Evolutionary conservation across 2,888 invertebrate species (phyloP).

Genomic region (Thymelicus lineola): DNA sequence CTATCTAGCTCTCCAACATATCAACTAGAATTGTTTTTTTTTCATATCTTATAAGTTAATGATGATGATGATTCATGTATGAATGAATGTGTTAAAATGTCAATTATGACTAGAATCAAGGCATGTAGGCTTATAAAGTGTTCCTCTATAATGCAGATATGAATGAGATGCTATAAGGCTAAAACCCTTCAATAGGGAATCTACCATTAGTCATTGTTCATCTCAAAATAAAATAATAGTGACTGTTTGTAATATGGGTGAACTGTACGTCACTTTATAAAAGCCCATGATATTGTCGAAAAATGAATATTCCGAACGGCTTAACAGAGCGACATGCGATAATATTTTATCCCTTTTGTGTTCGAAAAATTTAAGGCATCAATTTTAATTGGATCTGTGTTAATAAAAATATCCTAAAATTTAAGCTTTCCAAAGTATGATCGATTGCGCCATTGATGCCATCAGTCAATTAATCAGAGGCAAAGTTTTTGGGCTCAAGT

Average conservation of each 20-base stretch:
- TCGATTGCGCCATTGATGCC: slow-evolving; percentile 33
- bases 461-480: slow-evolving; percentile 33
- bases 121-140: no score
- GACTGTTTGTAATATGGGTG: no score
- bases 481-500: slow-evolving; percentile 13
- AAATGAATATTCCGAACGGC: slow-evolving; percentile 24
- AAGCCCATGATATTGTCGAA: slow-evolving; percentile 4
- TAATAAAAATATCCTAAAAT: slow-evolving; percentile 35
- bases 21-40: no score
- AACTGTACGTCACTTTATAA: not conserved
- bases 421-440: slow-evolving; percentile 37
- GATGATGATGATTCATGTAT: no score
- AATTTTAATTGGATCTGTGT: slow-evolving; percentile 35
- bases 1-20: no score
- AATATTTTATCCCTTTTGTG: slow-evolving; percentile 30
- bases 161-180: no score
- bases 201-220: no score
- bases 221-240: not conserved
- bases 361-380: slow-evolving; percentile 27
- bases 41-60: no score
- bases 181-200: no score
- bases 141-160: no score
- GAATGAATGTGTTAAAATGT: no score
- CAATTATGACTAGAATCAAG: no score
- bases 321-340: slow-evolving; percentile 24